phyloP scores from a whole-genome alignment of 2,113 vertebrate species.

The Gallinago paraguaiae region DNA sequence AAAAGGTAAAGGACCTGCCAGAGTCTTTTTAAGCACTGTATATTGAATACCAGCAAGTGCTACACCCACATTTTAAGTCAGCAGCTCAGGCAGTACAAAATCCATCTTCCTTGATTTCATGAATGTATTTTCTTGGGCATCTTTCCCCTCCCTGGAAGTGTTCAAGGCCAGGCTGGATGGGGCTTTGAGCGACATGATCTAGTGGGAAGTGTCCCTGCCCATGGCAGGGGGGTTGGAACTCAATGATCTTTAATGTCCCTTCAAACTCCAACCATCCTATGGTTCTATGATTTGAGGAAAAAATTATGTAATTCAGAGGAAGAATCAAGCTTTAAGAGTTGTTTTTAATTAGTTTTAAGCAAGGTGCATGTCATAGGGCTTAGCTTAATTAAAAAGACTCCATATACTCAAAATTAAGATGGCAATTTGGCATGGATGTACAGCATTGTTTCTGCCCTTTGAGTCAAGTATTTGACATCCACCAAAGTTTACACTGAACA shows the following conservation, averaged over 20 bases:
- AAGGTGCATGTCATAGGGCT: neutral
- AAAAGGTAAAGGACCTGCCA: neutral
- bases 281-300: neutral
- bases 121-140: neutral
- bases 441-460: neutral
- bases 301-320: neutral
- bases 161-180: no score
- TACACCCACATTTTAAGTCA: neutral
- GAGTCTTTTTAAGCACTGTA: neutral
- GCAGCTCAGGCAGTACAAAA: neutral
- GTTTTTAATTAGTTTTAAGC: neutral
- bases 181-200: no score
- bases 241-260: no score
- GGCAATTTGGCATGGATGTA: neutral
- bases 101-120: neutral
- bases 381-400: neutral
- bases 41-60: neutral
- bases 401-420: neutral
- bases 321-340: neutral
- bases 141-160: neutral
- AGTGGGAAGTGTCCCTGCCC: no score
- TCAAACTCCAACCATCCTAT: no score
- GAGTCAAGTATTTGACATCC: neutral
- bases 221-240: no score
- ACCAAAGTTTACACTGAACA: neutral